A percentile compares a stretch with the other conserved stretches of the same genome.
phyloP scores from a whole-genome alignment of 2,888 invertebrate species.

The Cantharis rustica region DNA sequence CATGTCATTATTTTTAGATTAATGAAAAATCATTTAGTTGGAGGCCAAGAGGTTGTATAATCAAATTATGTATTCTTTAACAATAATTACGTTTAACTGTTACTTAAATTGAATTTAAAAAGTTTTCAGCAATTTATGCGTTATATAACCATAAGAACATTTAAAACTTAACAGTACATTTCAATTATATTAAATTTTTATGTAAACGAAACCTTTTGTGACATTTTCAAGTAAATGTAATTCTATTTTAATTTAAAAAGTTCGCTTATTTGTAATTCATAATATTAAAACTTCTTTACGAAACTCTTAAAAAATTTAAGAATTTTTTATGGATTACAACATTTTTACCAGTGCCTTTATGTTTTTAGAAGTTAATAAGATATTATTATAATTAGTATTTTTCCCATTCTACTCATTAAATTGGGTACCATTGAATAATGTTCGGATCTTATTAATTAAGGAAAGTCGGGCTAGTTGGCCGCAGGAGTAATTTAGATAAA shows the following conservation, averaged over 20 bases:
- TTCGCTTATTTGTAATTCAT: background rate
- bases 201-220: background rate
- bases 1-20: constrained; percentile 5
- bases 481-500: background rate
- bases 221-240: background rate
- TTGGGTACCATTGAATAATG: background rate
- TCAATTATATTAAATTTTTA: background rate
- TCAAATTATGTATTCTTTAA: constrained; percentile 3
- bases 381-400: background rate
- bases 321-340: background rate
- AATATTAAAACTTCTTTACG: background rate
- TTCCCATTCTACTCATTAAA: background rate
- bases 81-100: background rate
- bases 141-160: background rate
- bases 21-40: background rate
- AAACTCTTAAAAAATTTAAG: background rate
- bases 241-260: constrained; percentile 1
- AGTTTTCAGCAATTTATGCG: background rate
- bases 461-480: background rate
- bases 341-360: background rate
- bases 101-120: background rate
- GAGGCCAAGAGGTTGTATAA: background rate
- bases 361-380: background rate
- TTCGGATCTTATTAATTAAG: background rate
- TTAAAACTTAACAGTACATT: background rate